Conservation (phyloP, 2,113 vertebrate species). For the Muntiacus reevesi region DNA sequence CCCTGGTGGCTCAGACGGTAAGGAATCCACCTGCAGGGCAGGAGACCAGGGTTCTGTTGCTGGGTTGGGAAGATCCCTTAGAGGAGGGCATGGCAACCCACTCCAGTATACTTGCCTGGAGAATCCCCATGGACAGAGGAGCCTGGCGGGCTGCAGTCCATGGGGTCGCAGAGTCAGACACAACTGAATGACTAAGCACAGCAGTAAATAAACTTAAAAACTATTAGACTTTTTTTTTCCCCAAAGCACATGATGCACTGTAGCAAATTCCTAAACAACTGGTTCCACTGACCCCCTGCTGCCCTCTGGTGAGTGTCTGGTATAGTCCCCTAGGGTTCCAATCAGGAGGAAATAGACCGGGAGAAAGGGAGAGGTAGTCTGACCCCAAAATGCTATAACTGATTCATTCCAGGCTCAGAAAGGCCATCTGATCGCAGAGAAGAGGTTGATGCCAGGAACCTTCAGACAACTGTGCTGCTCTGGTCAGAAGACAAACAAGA, state of each 20-base stretch:
- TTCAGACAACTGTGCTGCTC: background rate
- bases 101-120: background rate
- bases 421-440: background rate
- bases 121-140: background rate
- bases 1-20: background rate
- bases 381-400: background rate
- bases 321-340: background rate
- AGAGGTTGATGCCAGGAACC: background rate
- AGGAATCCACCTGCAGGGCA: background rate
- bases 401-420: background rate
- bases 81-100: background rate
- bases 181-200: background rate
- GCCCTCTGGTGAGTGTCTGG: slow-evolving; percentile 64
- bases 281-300: slow-evolving; percentile 51
- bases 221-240: background rate
- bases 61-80: background rate
- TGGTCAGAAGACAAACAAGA: background rate
- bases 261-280: background rate
- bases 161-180: background rate
- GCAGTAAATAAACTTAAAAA: background rate
- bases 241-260: background rate
- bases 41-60: background rate
- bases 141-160: background rate
- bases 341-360: background rate
- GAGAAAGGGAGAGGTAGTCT: background rate